Conservation (phyloP, 1,140 invertebrate genomes). For the Drosophila carrolli region DNA sequence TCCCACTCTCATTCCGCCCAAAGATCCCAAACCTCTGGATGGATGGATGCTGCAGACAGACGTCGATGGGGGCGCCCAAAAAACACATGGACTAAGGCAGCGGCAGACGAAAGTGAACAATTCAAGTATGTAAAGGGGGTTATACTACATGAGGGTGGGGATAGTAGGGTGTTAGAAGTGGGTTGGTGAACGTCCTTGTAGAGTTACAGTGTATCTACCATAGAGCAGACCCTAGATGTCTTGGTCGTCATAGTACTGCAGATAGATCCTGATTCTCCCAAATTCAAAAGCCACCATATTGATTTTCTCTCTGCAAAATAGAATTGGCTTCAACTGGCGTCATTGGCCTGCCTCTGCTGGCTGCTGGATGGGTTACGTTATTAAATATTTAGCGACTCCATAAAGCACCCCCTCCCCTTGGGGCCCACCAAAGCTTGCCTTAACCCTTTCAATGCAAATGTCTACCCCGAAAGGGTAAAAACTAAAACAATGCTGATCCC, state of each 20-base stretch:
- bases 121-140: slow-evolving; percentile 31
- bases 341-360: slow-evolving; percentile 52
- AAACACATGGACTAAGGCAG: slow-evolving; percentile 24
- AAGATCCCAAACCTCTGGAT: slow-evolving; percentile 28
- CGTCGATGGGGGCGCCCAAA: slow-evolving; percentile 25
- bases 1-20: slow-evolving; percentile 1
- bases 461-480: not conserved
- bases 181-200: not conserved
- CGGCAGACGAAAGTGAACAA: slow-evolving; percentile 57
- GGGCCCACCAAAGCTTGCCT: not conserved
- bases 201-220: not conserved
- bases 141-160: not conserved
- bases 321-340: slow-evolving; percentile 3
- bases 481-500: slow-evolving; percentile 24
- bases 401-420: slow-evolving; percentile 1
- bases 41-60: slow-evolving; percentile 52
- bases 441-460: slow-evolving; percentile 1
- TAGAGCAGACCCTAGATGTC: not conserved
- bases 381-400: slow-evolving; percentile 69
- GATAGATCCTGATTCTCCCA: not conserved
- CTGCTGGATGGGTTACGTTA: slow-evolving; percentile 64
- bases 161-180: too few relatives aligned
- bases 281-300: not conserved
- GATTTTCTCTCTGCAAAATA: not conserved
- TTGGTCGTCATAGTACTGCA: too few relatives aligned